Conservation (phyloP, 2,888 invertebrate genomes). For the Drosophila falleni region DNA sequence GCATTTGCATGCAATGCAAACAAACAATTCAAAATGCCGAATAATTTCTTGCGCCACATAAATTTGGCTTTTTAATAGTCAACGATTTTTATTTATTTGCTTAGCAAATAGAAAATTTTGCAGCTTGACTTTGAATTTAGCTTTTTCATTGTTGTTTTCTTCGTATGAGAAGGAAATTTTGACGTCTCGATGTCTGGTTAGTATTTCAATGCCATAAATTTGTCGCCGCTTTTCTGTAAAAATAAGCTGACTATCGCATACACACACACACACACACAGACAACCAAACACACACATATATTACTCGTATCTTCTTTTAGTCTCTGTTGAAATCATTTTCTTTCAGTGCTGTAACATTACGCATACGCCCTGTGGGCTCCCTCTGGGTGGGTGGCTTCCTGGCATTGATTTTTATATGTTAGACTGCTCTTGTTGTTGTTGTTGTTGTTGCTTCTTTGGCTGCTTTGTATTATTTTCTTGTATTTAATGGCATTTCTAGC, state of each 20-base stretch:
- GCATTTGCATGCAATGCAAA: conserved; percentile 53
- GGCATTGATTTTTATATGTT: conserved; percentile 73
- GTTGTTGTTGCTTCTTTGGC: conserved; percentile 32
- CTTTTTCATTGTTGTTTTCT: background rate
- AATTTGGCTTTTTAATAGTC: conserved; percentile 60
- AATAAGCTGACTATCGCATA: conserved; percentile 39
- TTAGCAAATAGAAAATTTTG: conserved; percentile 33
- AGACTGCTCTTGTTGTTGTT: conserved; percentile 28
- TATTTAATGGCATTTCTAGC: conserved; percentile 80
- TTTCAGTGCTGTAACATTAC: conserved; percentile 58
- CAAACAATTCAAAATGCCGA: conserved; percentile 23
- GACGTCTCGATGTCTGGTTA: conserved; percentile 79
- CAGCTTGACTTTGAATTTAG: conserved; percentile 55
- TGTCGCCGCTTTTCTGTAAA: conserved; percentile 65
- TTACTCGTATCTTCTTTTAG: background rate
- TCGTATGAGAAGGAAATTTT: conserved; percentile 31
- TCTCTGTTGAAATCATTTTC: conserved; percentile 20
- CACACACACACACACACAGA: conserved; percentile 18
- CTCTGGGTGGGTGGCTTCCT: conserved; percentile 64
- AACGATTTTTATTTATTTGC: conserved; percentile 58
- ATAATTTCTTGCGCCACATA: conserved; percentile 41
- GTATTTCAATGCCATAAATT: conserved; percentile 78
- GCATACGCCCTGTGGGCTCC: conserved; percentile 66
- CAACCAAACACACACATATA: conserved; percentile 20
- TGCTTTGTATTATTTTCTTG: conserved; percentile 66